Evolutionary conservation across 1,140 invertebrate genomes (phyloP), one percentile per base, ranked within the genome.

Genomic region (silkworm (Bombyx mori)): DNA sequence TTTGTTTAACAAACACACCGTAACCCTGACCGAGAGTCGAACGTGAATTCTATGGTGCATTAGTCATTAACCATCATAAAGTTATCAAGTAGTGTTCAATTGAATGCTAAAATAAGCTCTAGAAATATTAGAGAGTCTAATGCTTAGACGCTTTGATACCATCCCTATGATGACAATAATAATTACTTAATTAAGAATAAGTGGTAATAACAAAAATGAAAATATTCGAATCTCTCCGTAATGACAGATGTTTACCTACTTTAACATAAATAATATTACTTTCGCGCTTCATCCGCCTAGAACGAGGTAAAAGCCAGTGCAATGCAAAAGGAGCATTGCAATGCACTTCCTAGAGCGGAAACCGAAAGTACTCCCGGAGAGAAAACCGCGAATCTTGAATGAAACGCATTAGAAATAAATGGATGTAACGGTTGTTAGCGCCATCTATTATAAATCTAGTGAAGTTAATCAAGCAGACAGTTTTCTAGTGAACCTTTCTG

Each of bases 311-410:
- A 80, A 86, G 79, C 77, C 48, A 65, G 69, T 60, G 69, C 63
- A 69, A 73, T 63, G 65, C 67, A 73, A 82, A 84, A 84, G 75
- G 83, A 84, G 84, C 84, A 84, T 82, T 63, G 69, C 61, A 60
- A 50, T 55, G 62, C 26, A 84, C 81, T 86, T 86, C 83, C 83
- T 82, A 73, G 61, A 80, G 75, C 74, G 81, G 81, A 86, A 86
- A 84, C 78, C 76, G 79, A 86, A 83, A 83, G 81, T 85, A 70
- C 69, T 77, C 73, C 61, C 52, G 54, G 50, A 62, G 79, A 77
- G 80, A 83, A 84, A 83, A 83, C 70, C 78, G 79, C 72, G 0
- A 35, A 35, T 35, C 26, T 35, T 35, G 2, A 3, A 35, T 35
- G 2, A 3, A 35, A 35, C 26, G 26, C 26, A 35, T 35, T 35